phyloP scores from a whole-genome alignment of 2,113 vertebrate genomes.

The Tychaedon coryphoeus region DNA sequence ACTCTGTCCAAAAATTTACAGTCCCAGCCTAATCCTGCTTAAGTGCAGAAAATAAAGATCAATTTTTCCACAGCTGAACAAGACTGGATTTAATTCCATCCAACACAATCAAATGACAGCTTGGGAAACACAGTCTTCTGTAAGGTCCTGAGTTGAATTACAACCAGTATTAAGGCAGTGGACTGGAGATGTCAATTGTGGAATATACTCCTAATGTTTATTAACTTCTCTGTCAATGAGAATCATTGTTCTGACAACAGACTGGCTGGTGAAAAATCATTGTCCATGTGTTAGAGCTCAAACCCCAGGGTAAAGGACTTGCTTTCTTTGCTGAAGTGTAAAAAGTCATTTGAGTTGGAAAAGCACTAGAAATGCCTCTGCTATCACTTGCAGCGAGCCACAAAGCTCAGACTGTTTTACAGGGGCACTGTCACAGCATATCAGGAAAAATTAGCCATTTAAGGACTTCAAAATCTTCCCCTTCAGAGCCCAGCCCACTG shows the following conservation, averaged over 20 bases:
- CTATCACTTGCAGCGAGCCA: background rate
- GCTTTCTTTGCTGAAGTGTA: background rate
- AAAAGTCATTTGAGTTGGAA: background rate
- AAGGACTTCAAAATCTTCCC: background rate
- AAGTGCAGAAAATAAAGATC: conserved; percentile 25
- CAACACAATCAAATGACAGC: background rate
- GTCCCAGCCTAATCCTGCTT: background rate
- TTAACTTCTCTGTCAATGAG: conserved; percentile 25
- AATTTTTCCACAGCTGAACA: background rate
- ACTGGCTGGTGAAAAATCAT: background rate
- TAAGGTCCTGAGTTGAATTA: conserved; percentile 7
- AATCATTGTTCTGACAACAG: background rate
- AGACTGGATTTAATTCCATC: background rate
- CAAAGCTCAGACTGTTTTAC: background rate
- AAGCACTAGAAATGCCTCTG: background rate
- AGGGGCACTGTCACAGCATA: background rate
- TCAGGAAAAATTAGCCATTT: background rate
- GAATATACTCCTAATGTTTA: conserved; percentile 35
- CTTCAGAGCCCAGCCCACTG: background rate
- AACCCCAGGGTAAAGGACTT: background rate
- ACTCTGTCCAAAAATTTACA: conserved; percentile 18
- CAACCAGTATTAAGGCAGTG: background rate
- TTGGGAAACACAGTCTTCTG: background rate
- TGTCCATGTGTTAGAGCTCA: conserved; percentile 24
- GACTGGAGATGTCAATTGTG: background rate